phyloP scores from a whole-genome alignment of 2,797 vertebrate genomes.

The Arctocebus calabarensis region DNA sequence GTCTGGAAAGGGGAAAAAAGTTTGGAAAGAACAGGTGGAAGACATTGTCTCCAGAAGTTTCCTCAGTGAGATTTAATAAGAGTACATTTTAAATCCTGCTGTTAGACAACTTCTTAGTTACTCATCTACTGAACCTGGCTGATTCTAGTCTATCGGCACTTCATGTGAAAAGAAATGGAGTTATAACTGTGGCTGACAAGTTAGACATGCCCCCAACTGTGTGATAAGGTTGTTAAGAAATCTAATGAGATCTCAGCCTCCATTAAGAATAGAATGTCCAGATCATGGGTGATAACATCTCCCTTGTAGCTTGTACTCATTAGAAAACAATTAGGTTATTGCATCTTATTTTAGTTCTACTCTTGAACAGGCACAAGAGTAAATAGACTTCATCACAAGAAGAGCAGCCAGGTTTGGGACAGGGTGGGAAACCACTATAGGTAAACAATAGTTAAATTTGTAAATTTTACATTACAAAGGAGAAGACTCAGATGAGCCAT shows the following conservation, averaged over 20 bases:
- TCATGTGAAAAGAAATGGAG: neutral
- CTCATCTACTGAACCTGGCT: neutral
- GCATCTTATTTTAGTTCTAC: neutral
- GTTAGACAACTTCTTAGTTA: conserved; percentile 3
- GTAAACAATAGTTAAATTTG: neutral
- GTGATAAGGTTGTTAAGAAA: conserved; percentile 5
- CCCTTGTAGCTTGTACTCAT: neutral
- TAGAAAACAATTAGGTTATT: neutral
- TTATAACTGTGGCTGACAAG: conserved; percentile 23
- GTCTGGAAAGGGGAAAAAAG: neutral
- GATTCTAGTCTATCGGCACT: neutral
- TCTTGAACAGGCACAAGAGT: neutral
- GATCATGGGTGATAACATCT: neutral
- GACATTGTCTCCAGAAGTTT: conserved; percentile 27
- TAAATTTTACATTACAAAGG: neutral
- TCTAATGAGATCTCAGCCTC: neutral
- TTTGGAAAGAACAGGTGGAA: neutral
- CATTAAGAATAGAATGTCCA: conserved; percentile 13
- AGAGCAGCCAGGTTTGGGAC: neutral
- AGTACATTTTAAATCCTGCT: neutral
- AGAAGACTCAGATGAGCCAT: neutral
- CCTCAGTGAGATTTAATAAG: conserved; percentile 22
- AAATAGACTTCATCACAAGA: neutral
- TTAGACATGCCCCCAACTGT: neutral
- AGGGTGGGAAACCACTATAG: neutral